Conservation (phyloP, 2,797 vertebrate species). For the Malurus leucopterus region DNA sequence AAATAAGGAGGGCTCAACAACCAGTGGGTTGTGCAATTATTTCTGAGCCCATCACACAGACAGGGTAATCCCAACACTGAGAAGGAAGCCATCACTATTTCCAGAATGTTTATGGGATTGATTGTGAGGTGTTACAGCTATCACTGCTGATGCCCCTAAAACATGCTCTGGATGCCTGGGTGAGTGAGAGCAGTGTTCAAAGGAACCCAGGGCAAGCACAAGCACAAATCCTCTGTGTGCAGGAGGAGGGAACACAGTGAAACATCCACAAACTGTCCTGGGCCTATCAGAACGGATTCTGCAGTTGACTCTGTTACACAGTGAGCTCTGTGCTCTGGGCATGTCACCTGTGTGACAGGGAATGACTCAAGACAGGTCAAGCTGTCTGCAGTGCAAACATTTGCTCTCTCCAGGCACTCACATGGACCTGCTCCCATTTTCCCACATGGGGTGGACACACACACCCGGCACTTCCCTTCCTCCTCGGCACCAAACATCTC, state of each 20-base stretch:
- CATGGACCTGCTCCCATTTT: not conserved
- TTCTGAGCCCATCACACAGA: not conserved
- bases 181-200: not conserved
- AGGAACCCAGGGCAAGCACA: not conserved
- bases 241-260: not conserved
- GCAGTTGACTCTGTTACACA: not conserved
- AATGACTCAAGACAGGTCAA: not conserved
- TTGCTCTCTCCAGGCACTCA: not conserved
- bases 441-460: fast-evolving
- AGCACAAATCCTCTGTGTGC: not conserved
- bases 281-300: not conserved
- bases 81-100: not conserved
- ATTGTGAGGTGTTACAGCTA: fast-evolving
- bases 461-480: not conserved
- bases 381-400: not conserved
- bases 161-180: not conserved
- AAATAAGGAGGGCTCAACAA: not conserved
- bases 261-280: not conserved
- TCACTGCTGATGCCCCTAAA: not conserved
- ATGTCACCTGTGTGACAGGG: not conserved
- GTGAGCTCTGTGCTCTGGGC: not conserved
- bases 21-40: not conserved
- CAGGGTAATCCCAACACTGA: fast-evolving
- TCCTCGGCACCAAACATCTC: not conserved
- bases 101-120: not conserved